Base-by-base conservation (phyloP, 2,113 vertebrate genomes). In the Phaetusa simplex region DNA sequence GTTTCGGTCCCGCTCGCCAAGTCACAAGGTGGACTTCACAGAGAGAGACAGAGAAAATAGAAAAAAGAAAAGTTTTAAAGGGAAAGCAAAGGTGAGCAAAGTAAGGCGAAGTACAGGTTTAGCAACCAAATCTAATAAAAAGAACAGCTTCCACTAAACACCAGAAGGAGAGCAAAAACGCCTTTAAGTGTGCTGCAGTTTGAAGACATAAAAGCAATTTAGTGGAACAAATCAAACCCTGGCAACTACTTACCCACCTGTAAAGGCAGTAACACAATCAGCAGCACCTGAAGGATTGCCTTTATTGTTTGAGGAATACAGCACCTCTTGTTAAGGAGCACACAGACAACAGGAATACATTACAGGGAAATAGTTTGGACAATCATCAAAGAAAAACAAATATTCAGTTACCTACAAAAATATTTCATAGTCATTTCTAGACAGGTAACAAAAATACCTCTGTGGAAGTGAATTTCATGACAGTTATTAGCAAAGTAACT, bases 211-310 rank as follows among this genome's bases (percentile, higher is more conserved):
- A 96, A 96, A 93, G 62, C 66, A 92, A 92, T 94, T 86, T 82
- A 88, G 77, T 61, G 72, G 94, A 96, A 95, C 86, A 96, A 94
- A 97, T 89, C 83, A 95, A 94, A 87, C 59, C 20, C 40, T 22
- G 34, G 80, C 13, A 87, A 65, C 38, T 77, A 87, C 90, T 95
- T 92, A 91, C 14, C 66, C 73, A 86, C 74, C 79, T 91, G 65
- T 94, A 93, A 95, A 95, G 21, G 49, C 88, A 80, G n/a, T 92
- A 84, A 86, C 58, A 87, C 76, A 65, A 90, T 82, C 6, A 3
- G 59, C 83, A 94, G 49, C 65, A 95, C 71, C 88, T 82, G 83
- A 95, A 97, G 61, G 38, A 73, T 73, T 96, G 52, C 21, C 29
- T 96, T 94, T 95, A 89, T 80, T 90, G 34, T 88, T 88, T 84